phyloP scores from a whole-genome alignment of 2,113 vertebrate genomes.

The Suricata suricatta region DNA sequence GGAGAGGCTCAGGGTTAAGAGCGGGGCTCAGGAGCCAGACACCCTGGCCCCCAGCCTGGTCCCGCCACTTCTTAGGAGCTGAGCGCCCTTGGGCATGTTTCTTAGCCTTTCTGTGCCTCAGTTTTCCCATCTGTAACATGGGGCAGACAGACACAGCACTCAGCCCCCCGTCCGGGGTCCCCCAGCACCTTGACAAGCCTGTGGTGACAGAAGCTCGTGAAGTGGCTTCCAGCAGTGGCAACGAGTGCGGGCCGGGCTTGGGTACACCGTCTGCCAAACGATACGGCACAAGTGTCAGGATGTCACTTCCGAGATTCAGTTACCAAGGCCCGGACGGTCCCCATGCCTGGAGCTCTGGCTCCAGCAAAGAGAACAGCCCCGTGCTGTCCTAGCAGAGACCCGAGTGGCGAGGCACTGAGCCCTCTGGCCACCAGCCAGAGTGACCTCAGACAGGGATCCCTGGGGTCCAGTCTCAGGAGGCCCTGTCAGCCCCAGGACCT shows the following conservation, averaged over 20 bases:
- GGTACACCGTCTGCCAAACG: neutral
- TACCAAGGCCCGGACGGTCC: neutral
- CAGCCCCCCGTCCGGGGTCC: neutral
- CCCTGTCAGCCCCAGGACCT: no score
- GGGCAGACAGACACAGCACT: neutral
- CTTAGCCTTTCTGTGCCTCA: neutral
- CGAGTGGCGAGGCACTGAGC: rapidly evolving
- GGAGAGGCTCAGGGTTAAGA: no score
- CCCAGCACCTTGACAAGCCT: neutral
- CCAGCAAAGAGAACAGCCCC: neutral
- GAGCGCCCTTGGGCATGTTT: neutral
- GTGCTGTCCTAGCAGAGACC: neutral
- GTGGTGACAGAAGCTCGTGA: neutral
- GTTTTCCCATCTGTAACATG: neutral
- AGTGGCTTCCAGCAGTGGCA: neutral
- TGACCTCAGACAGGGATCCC: neutral
- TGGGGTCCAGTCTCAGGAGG: neutral
- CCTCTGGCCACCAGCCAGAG: neutral
- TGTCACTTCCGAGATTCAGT: neutral
- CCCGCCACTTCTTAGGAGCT: neutral
- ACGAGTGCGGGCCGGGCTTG: no score
- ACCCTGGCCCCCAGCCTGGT: neutral
- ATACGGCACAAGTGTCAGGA: neutral
- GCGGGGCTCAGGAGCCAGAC: rapidly evolving
- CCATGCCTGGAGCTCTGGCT: neutral